Evolutionary conservation across 30 jellyfish, hydroid and myxozoan species (phyloP).

Genomic region (Morbakka virulenta): DNA sequence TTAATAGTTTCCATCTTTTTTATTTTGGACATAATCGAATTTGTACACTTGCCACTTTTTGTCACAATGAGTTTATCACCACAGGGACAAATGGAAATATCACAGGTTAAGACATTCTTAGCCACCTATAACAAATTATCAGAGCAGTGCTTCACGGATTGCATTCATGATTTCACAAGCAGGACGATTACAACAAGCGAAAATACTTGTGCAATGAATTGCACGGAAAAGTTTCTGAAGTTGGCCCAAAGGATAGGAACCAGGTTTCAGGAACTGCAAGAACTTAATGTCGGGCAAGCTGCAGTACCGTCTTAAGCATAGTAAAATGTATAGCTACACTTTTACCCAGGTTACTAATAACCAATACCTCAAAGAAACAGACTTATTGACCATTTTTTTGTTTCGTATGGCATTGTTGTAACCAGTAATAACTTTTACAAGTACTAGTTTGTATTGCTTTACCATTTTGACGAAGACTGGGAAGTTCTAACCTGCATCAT

Average conservation of each 20-base stretch:
- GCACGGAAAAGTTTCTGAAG: conserved; percentile 87
- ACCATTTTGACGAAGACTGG: too few species aligned
- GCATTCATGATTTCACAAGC: conserved; percentile 90
- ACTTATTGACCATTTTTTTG: too few species aligned
- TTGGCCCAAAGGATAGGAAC: conserved; percentile 89
- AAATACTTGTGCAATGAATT: conserved; percentile 95
- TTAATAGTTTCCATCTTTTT: too few species aligned
- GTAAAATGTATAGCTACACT: too few species aligned
- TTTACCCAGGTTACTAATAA: too few species aligned
- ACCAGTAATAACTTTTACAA: too few species aligned
- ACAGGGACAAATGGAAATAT: not conserved
- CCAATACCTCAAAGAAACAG: too few species aligned
- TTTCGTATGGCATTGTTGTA: too few species aligned
- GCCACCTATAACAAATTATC: conserved; percentile 83
- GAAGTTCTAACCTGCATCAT: too few species aligned
- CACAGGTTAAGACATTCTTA: conserved; percentile 77
- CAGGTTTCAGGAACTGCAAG: conserved; percentile 90
- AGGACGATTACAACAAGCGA: conserved; percentile 69
- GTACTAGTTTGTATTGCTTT: too few species aligned
- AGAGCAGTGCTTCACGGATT: conserved; percentile 76
- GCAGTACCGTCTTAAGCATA: not conserved
- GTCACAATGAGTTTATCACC: not conserved
- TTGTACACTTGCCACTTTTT: too few species aligned
- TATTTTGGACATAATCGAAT: too few species aligned
- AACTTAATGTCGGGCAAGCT: conserved; percentile 24